phyloP scores from a whole-genome alignment of 2,797 vertebrate species.

The Myotis findleyi region DNA sequence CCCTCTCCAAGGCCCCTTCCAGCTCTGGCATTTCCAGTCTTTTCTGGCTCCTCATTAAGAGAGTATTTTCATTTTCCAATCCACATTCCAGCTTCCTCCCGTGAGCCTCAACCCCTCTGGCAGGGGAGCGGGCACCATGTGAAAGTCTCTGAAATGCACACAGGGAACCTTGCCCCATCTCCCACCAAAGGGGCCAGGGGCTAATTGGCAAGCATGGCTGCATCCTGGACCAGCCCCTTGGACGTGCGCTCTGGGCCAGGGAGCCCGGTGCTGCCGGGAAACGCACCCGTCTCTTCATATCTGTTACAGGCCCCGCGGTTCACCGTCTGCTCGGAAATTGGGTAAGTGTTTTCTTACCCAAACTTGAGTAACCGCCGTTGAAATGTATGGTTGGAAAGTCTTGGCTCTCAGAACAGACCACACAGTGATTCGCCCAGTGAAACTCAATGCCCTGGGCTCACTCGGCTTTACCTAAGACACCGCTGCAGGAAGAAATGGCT shows the following conservation, averaged over 20 bases:
- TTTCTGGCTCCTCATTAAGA: constrained; percentile 69
- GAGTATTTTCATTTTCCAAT: constrained; percentile 74
- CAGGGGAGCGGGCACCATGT: constrained; percentile 67
- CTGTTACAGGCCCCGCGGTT: constrained; percentile 76
- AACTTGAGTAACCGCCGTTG: constrained; percentile 86
- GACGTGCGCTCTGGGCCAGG: neutral
- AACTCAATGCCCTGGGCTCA: constrained; percentile 84
- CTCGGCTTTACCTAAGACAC: constrained; percentile 84
- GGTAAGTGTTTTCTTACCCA: constrained; percentile 84
- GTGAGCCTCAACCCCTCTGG: constrained; percentile 57
- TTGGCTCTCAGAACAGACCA: constrained; percentile 85
- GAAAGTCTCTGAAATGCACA: constrained; percentile 68
- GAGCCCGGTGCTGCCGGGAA: constrained; percentile 48
- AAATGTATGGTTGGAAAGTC: constrained; percentile 87
- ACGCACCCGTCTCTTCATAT: constrained; percentile 37
- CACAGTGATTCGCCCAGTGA: constrained; percentile 87
- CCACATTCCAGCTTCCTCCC: constrained; percentile 67
- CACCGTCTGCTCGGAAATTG: constrained; percentile 87
- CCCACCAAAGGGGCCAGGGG: constrained; percentile 61
- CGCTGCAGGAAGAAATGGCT: constrained; percentile 78
- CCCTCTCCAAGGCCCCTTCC: constrained; percentile 63
- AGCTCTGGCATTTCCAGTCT: constrained; percentile 53
- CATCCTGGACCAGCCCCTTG: neutral
- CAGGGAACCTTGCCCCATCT: constrained; percentile 50
- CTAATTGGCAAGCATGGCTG: neutral